phyloP scores from a whole-genome alignment of 2,113 vertebrate genomes.

The Echinops telfairi region DNA sequence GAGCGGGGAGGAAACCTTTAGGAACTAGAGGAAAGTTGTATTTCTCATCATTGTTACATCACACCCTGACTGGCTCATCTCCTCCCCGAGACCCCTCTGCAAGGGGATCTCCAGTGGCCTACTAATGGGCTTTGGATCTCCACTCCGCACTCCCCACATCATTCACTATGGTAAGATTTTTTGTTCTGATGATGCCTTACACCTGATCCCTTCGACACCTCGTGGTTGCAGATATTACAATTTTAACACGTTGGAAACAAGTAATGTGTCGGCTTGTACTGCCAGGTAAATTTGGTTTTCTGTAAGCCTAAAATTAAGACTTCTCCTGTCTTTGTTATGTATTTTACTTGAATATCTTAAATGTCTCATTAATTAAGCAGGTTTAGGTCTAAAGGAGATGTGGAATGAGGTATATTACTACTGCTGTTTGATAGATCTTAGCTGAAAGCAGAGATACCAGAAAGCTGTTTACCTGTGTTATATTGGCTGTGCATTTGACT shows the following conservation, averaged over 20 bases:
- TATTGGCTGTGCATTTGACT: background rate
- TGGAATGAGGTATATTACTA: background rate
- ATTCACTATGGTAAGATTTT: too few relatives aligned
- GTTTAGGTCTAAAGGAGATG: background rate
- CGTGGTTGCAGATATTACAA: constrained; percentile 19
- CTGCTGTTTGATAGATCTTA: background rate
- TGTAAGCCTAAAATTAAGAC: constrained; percentile 36
- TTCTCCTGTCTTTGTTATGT: constrained; percentile 8
- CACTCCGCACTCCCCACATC: too few relatives aligned
- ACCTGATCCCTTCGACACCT: too few relatives aligned
- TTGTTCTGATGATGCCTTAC: too few relatives aligned
- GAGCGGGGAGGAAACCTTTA: too few relatives aligned
- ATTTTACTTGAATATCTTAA: constrained; percentile 46
- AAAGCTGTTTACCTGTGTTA: background rate
- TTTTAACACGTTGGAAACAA: constrained; percentile 41
- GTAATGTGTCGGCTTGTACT: constrained; percentile 1
- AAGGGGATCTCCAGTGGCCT: too few relatives aligned
- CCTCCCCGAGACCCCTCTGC: too few relatives aligned
- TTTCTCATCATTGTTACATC: too few relatives aligned
- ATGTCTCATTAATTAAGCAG: constrained; percentile 11
- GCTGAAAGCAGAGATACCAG: background rate
- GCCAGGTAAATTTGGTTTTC: constrained; percentile 40
- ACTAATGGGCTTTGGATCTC: too few relatives aligned
- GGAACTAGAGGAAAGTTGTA: too few relatives aligned
- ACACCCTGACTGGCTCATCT: too few relatives aligned